Conservation (phyloP, 2,888 invertebrate genomes). For the Parnassius mnemosyne region DNA sequence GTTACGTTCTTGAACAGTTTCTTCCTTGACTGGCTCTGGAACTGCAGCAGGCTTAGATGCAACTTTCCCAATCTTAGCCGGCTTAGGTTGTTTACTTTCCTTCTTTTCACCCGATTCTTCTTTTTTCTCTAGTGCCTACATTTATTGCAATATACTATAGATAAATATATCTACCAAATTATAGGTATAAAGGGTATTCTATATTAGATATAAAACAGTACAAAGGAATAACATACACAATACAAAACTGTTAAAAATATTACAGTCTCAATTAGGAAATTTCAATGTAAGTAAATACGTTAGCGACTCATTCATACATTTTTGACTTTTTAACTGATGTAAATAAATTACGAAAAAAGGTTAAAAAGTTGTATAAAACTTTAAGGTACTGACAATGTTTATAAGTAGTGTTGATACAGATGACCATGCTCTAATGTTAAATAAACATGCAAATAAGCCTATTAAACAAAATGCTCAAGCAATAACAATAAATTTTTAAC, state of each 20-base stretch:
- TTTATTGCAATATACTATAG: neutral
- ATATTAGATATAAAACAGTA: too few species aligned
- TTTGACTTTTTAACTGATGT: neutral
- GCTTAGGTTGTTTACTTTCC: slow-evolving; percentile 46
- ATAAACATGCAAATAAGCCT: slow-evolving; percentile 3
- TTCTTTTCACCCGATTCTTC: slow-evolving; percentile 60
- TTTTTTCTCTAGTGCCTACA: slow-evolving; percentile 52
- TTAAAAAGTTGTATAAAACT: neutral
- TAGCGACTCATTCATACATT: neutral
- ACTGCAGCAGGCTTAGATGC: slow-evolving; percentile 40
- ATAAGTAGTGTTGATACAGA: neutral
- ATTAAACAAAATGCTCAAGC: slow-evolving; percentile 10
- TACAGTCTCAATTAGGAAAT: too few species aligned
- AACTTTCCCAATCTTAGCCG: slow-evolving; percentile 45
- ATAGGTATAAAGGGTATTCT: too few species aligned
- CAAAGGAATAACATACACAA: too few species aligned
- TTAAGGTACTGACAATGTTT: neutral
- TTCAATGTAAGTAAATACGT: neutral
- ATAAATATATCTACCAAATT: neutral
- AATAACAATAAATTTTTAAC: slow-evolving; percentile 5
- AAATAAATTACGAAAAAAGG: neutral
- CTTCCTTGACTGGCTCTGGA: slow-evolving; percentile 55
- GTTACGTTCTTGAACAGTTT: slow-evolving; percentile 49
- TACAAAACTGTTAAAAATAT: too few species aligned
- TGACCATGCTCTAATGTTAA: neutral